These are phyloP conservation scores for Panulirus ornatus DNA, from an alignment of 1,140 invertebrate genomes.

Conservation along the genomic window DNA sequence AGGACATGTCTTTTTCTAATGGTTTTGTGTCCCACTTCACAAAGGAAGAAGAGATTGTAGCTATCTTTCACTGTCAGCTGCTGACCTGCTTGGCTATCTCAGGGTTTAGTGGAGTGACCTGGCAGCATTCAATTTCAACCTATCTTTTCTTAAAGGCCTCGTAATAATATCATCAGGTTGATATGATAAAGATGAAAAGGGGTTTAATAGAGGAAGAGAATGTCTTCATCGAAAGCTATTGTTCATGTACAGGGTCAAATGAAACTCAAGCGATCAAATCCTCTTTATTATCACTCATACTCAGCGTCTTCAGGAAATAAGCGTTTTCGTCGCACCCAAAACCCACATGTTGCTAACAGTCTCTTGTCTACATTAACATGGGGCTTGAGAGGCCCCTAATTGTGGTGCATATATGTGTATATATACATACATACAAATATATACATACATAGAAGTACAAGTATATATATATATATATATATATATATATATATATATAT, in stretches of 20 bases:
- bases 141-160: too few species aligned
- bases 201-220: not conserved
- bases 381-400: not conserved
- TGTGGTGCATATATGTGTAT: not conserved
- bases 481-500: conserved; percentile 43
- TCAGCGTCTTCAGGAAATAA: conserved; percentile 10
- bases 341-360: not conserved
- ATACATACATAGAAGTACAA: not conserved
- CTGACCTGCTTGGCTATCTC: too few species aligned
- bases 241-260: not conserved
- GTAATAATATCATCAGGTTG: not conserved
- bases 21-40: too few species aligned
- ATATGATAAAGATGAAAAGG: not conserved
- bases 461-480: conserved; percentile 22
- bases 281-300: conserved; percentile 42
- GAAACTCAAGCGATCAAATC: conserved; percentile 23
- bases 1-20: too few species aligned
- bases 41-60: too few species aligned
- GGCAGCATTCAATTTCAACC: too few species aligned
- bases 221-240: not conserved
- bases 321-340: conserved; percentile 26
- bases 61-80: too few species aligned
- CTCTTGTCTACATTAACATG: not conserved
- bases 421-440: not conserved
- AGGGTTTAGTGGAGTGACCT: too few species aligned